phyloP scores from a whole-genome alignment of 2,797 vertebrate genomes.

The Todus mexicanus region DNA sequence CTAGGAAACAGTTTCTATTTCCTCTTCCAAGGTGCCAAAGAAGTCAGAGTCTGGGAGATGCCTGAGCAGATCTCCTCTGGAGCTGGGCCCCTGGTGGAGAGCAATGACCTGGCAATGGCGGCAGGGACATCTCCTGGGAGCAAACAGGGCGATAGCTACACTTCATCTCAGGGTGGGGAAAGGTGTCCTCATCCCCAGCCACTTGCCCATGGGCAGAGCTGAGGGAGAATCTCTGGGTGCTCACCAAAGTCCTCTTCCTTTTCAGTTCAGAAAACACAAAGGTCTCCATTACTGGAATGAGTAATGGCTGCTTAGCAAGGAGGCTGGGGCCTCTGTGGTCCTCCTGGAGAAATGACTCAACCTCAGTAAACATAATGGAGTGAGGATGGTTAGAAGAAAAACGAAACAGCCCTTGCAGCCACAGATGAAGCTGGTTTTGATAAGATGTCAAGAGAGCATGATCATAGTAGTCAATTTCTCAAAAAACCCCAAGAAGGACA shows the following conservation, averaged over 20 bases:
- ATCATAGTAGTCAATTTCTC: background rate
- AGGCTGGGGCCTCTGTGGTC: rapidly evolving
- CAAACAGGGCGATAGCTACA: background rate
- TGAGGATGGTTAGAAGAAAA: background rate
- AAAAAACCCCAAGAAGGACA: background rate
- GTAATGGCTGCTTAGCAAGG: background rate
- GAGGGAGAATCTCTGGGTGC: background rate
- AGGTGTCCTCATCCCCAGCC: background rate
- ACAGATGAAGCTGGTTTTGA: background rate
- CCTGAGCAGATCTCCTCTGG: rapidly evolving
- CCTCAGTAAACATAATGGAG: background rate
- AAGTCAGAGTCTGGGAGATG: background rate
- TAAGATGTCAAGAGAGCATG: background rate
- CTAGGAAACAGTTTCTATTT: background rate
- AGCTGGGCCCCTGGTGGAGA: background rate
- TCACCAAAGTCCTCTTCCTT: background rate
- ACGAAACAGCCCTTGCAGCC: background rate
- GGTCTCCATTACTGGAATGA: background rate
- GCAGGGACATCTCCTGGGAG: background rate
- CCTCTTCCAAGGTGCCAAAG: background rate
- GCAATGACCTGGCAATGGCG: background rate
- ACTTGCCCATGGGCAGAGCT: background rate
- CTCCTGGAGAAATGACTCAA: background rate
- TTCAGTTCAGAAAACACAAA: background rate
- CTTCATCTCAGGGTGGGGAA: background rate